These are phyloP conservation scores for Boulengeromyrus knoepffleri DNA, from an alignment of 2,113 vertebrate species.

Conservation along the genomic window DNA sequence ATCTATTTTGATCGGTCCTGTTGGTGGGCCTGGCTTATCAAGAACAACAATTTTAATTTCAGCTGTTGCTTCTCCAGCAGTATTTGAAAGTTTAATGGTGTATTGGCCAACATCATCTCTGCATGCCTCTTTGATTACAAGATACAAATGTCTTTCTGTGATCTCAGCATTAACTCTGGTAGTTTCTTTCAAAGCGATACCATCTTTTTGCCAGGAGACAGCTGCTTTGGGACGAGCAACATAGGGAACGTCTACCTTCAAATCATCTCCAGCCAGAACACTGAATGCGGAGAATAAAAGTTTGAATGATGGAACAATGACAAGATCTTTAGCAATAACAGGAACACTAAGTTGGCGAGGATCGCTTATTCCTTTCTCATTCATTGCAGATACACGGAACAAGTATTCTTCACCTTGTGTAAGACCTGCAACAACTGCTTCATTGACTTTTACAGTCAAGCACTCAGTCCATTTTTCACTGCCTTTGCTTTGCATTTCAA, in stretches of 20 bases:
- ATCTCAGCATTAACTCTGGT: slow-evolving; percentile 88
- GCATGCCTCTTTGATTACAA: slow-evolving; percentile 89
- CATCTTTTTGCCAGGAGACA: slow-evolving; percentile 82
- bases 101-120: slow-evolving; percentile 90
- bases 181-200: slow-evolving; percentile 77
- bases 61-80: slow-evolving; percentile 78
- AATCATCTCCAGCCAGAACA: slow-evolving; percentile 87
- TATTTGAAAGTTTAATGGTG: slow-evolving; percentile 76
- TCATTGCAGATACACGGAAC: slow-evolving; percentile 87
- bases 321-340: slow-evolving; percentile 87
- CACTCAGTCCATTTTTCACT: slow-evolving; percentile 93
- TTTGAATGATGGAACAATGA: slow-evolving; percentile 88
- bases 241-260: slow-evolving; percentile 91
- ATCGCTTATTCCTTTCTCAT: slow-evolving; percentile 95
- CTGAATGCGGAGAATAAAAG: slow-evolving; percentile 82
- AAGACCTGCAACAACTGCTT: slow-evolving; percentile 76
- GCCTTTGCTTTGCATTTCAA: slow-evolving; percentile 94
- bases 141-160: slow-evolving; percentile 68
- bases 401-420: slow-evolving; percentile 93
- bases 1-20: slow-evolving; percentile 87
- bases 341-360: slow-evolving; percentile 81
- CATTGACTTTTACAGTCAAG: slow-evolving; percentile 82
- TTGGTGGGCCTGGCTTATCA: slow-evolving; percentile 94
- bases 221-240: slow-evolving; percentile 77
- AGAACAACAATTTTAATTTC: slow-evolving; percentile 79